A percentile compares a stretch with the other conserved stretches of the same genome.
Conservation (phyloP, 2,113 vertebrate genomes). For the Cheirogaleus medius region DNA sequence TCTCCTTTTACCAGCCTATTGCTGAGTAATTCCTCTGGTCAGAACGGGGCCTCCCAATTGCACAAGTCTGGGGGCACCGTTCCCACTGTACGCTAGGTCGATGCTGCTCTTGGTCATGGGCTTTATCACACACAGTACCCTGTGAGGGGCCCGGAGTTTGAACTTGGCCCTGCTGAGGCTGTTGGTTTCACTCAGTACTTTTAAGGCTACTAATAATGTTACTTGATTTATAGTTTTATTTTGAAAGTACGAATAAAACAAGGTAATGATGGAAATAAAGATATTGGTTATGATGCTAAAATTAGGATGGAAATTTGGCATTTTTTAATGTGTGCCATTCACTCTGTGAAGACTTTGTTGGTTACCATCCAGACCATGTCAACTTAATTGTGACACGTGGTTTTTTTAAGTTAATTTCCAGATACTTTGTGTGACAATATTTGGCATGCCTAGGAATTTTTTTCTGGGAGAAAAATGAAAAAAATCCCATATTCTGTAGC, state of each 20-base stretch:
- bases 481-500: not conserved
- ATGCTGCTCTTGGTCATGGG: not conserved
- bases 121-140: not conserved
- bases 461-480: constrained; percentile 19
- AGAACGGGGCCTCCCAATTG: not conserved
- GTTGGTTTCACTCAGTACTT: not conserved
- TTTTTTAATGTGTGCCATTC: constrained; percentile 17
- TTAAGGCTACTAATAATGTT: not conserved
- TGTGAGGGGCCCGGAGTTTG: not conserved
- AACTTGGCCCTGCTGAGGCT: not conserved
- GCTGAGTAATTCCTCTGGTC: not conserved
- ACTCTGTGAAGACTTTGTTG: not conserved
- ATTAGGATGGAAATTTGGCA: not conserved
- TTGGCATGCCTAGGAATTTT: not conserved
- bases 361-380: not conserved
- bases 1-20: not conserved
- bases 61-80: not conserved
- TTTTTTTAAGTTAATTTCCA: constrained; percentile 1
- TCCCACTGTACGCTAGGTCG: not conserved
- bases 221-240: not conserved
- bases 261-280: constrained; percentile 13
- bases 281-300: constrained; percentile 25
- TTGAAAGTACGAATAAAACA: constrained; percentile 13
- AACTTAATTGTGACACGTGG: not conserved
- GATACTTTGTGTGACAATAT: not conserved